Evolutionary conservation across 2,888 invertebrate species (phyloP), one percentile per base, ranked within the genome.

Genomic region (Trachelus troglodyta): DNA sequence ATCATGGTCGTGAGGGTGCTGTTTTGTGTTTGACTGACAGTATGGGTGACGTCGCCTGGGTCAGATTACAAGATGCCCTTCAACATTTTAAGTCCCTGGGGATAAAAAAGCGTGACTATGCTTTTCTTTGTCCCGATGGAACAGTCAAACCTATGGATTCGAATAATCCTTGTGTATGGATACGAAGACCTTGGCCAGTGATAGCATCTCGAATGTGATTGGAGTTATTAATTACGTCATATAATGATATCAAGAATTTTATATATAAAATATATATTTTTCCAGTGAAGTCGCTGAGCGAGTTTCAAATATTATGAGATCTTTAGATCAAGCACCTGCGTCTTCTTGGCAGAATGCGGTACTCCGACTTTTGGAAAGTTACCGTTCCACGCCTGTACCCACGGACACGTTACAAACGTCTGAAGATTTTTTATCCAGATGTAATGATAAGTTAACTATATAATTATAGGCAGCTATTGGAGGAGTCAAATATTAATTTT

Each of bases 41-140:
- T 23, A 93, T 93, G 0, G 98, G 97, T 0, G 96, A 97, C 89
- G 94, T 97, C 37, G 95, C 96, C 2, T 97, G 97, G 96, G 95
- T 95, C 0, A 95, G 96, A 82, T 92, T 95, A 1, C 95, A 95
- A 82, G 96, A 96, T 86, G 94, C 95, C 15, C 89, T 89, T 34
- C 89, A 92, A 40, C 95, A 95, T 87, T 96, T 96, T 86, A 94
- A 94, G 85, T 23, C 56, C 9, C 23, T 23, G 56, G 56, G 56
- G 23, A 9, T 56, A 9, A 56, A 56, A 9, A 56, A 56, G 56
- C 56, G 56, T 56, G 93, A 94, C 73, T 96, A 95, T 87, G 95
- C 94, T 82, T 95, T 94, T 83, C 92, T 98, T 4, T 98, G 97
- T 85, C 94, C 95, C 0, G 96, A 97, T 87, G 96, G 96, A 0